Evolutionary conservation across 92 coral and sea anemone species (phyloP).

Genomic region (Ricordea florida): DNA sequence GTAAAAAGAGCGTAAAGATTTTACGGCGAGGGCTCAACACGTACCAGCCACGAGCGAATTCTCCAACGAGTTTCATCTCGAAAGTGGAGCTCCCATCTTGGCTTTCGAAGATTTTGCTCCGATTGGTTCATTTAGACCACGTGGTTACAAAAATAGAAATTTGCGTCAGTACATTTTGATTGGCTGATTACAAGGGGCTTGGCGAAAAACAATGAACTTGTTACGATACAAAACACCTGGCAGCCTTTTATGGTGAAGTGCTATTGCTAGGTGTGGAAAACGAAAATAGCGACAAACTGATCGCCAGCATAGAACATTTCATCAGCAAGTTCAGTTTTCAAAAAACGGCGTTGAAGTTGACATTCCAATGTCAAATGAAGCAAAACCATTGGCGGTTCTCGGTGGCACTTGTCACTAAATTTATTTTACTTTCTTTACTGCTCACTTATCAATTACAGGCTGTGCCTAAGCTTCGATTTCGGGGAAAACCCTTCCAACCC

Average conservation of each 20-base stretch:
- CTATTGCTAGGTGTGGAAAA: too few relatives aligned
- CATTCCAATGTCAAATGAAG: too few relatives aligned
- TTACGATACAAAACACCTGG: background rate
- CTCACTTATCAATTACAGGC: too few relatives aligned
- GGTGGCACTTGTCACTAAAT: too few relatives aligned
- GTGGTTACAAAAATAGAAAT: slow-evolving; percentile 70
- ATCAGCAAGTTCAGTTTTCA: too few relatives aligned
- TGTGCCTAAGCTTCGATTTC: too few relatives aligned
- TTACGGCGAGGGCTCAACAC: background rate
- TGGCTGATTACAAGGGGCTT: background rate
- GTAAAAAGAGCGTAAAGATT: slow-evolving; percentile 9
- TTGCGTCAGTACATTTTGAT: slow-evolving; percentile 49
- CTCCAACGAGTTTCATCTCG: slow-evolving; percentile 26
- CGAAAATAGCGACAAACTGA: too few relatives aligned
- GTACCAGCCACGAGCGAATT: background rate
- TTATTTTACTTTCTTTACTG: too few relatives aligned
- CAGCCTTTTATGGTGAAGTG: slow-evolving; percentile 41
- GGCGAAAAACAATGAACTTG: background rate
- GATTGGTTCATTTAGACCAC: slow-evolving; percentile 72
- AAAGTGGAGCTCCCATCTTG: slow-evolving; percentile 59
- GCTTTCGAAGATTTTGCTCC: background rate
- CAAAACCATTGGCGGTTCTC: too few relatives aligned
- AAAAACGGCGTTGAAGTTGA: too few relatives aligned
- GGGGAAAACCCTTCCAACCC: too few relatives aligned
- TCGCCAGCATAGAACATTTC: too few relatives aligned